These are phyloP conservation scores for Gnatocerus cornutus DNA, from an alignment of 2,888 invertebrate genomes.

Conservation along the genomic window DNA sequence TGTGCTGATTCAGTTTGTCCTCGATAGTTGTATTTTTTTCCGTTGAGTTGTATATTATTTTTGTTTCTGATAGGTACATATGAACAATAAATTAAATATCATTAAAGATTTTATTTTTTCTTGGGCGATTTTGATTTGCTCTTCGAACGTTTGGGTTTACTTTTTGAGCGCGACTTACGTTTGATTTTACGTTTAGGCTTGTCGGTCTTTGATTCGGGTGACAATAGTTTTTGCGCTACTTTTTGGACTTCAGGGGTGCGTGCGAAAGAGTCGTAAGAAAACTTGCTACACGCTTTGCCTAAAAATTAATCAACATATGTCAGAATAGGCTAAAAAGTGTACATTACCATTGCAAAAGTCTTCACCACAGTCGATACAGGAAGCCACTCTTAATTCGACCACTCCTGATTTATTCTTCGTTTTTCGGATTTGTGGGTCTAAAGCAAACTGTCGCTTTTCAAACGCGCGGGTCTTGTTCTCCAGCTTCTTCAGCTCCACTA, in stretches of 20 bases:
- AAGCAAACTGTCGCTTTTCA: constrained; percentile 79
- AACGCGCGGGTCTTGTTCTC: constrained; percentile 81
- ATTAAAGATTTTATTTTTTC: constrained; percentile 49
- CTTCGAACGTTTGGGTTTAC: constrained; percentile 58
- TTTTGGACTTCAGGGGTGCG: constrained; percentile 68
- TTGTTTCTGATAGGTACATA: too few relatives aligned
- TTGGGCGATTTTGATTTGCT: constrained; percentile 61
- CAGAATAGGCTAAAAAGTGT: not conserved
- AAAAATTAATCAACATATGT: not conserved
- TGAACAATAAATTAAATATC: not conserved
- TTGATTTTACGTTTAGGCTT: constrained; percentile 63
- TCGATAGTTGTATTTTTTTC: not conserved
- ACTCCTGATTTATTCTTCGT: constrained; percentile 90
- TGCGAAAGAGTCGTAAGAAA: constrained; percentile 75
- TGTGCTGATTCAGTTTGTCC: not conserved
- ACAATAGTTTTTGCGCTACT: constrained; percentile 63
- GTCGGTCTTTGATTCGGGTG: constrained; percentile 66
- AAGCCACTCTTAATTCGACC: constrained; percentile 83
- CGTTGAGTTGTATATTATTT: not conserved
- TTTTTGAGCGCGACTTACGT: constrained; percentile 65
- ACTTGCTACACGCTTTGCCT: constrained; percentile 74
- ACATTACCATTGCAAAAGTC: constrained; percentile 86
- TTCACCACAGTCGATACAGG: constrained; percentile 88
- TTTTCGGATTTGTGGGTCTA: constrained; percentile 81
- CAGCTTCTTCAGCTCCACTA: constrained; percentile 87